A percentile compares a stretch with the other conserved stretches of the same genome.
phyloP scores from a whole-genome alignment of 2,113 vertebrate genomes.

The Phycodurus eques region DNA sequence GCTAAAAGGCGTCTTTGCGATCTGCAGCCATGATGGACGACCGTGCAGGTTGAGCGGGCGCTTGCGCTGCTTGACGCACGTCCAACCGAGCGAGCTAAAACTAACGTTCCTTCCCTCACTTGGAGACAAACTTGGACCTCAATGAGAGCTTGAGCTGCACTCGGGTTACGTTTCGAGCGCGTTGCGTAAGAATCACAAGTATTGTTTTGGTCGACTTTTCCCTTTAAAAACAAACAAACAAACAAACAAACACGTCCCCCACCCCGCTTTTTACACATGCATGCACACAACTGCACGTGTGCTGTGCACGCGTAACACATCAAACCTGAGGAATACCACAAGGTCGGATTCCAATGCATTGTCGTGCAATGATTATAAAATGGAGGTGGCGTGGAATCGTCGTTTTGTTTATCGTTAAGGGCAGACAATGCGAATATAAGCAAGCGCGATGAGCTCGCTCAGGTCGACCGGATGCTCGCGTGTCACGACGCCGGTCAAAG shows the following conservation, averaged over 20 bases:
- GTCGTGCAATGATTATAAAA: neutral
- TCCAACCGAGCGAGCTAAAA: neutral
- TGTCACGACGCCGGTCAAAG: slow-evolving; percentile 7
- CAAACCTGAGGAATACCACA: neutral
- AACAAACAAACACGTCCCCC: neutral
- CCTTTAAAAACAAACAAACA: neutral
- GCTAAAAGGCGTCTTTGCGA: neutral
- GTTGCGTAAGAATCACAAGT: slow-evolving; percentile 2
- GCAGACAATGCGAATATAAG: slow-evolving; percentile 35
- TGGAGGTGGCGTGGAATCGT: neutral
- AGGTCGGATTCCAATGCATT: neutral
- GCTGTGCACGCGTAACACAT: neutral
- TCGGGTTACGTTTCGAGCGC: neutral
- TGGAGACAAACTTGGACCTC: neutral
- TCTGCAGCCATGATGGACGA: neutral
- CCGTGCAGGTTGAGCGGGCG: neutral
- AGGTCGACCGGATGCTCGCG: slow-evolving; percentile 1
- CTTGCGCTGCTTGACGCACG: neutral
- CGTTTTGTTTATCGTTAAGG: slow-evolving; percentile 17
- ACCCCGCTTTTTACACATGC: neutral
- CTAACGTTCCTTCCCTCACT: neutral
- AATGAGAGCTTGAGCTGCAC: neutral
- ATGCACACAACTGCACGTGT: neutral
- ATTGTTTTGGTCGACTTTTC: neutral
- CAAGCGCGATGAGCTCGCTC: slow-evolving; percentile 8